phyloP scores from a whole-genome alignment of 2,113 vertebrate genomes.

The Solea solea region DNA sequence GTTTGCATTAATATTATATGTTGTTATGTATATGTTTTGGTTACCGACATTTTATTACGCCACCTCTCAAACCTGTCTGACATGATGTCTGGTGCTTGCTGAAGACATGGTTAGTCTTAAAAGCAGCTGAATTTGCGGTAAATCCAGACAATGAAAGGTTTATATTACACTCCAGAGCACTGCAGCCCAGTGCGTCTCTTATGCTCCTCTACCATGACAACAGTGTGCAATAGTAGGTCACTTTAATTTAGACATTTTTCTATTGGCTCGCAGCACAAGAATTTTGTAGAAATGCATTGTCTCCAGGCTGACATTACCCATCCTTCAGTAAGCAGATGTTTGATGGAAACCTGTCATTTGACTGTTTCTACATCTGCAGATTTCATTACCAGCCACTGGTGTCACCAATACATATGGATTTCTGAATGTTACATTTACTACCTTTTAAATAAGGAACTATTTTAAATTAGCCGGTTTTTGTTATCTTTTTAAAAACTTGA shows the following conservation, averaged over 20 bases:
- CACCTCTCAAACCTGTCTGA: too few relatives aligned
- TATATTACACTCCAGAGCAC: background rate
- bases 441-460: background rate
- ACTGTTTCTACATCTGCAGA: too few relatives aligned
- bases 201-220: background rate
- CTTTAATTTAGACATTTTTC: too few relatives aligned
- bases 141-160: background rate
- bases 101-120: background rate
- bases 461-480: background rate
- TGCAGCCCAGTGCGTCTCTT: background rate
- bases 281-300: too few relatives aligned
- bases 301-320: too few relatives aligned
- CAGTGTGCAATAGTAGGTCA: background rate
- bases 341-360: too few relatives aligned
- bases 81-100: too few relatives aligned
- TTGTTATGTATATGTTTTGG: constrained; percentile 21
- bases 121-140: background rate
- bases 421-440: background rate
- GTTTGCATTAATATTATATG: background rate
- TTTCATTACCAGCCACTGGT: background rate
- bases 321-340: too few relatives aligned
- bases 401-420: background rate
- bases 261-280: too few relatives aligned
- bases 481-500: too few relatives aligned
- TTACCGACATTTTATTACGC: background rate